Evolutionary conservation across 2,888 invertebrate genomes (phyloP).

Genomic region (Elmis aenea): DNA sequence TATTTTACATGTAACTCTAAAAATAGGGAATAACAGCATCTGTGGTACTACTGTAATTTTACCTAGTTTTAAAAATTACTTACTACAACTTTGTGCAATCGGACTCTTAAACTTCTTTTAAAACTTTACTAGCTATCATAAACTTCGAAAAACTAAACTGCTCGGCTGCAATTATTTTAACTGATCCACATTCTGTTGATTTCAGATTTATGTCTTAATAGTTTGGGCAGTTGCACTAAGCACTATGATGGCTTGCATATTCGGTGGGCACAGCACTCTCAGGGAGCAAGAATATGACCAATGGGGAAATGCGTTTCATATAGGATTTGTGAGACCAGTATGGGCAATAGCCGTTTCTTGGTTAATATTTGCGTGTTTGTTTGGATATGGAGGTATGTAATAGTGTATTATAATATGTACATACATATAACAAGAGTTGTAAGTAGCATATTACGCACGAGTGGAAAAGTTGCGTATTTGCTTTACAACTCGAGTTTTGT

Average conservation of each 20-base stretch:
- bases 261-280: constrained; percentile 29
- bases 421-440: not conserved
- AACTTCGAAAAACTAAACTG: too few relatives aligned
- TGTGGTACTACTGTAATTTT: too few relatives aligned
- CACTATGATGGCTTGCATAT: constrained; percentile 25
- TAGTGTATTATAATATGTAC: not conserved
- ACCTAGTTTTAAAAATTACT: too few relatives aligned
- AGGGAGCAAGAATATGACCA: constrained; percentile 26
- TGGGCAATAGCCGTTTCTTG: constrained; percentile 49
- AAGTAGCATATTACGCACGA: too few relatives aligned
- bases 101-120: too few relatives aligned
- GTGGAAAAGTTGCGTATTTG: too few relatives aligned
- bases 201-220: too few relatives aligned
- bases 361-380: constrained; percentile 48
- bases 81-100: too few relatives aligned
- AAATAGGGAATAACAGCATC: too few relatives aligned
- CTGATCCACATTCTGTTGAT: not conserved
- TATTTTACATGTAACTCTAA: too few relatives aligned
- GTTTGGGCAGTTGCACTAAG: not conserved
- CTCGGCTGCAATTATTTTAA: not conserved
- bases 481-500: too few relatives aligned
- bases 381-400: constrained; percentile 48
- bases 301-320: constrained; percentile 31
- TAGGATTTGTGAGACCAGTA: constrained; percentile 43
- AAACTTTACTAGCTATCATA: too few relatives aligned